phyloP scores from a whole-genome alignment of 2,888 invertebrate species.

The Dicyrtoma fusca region DNA sequence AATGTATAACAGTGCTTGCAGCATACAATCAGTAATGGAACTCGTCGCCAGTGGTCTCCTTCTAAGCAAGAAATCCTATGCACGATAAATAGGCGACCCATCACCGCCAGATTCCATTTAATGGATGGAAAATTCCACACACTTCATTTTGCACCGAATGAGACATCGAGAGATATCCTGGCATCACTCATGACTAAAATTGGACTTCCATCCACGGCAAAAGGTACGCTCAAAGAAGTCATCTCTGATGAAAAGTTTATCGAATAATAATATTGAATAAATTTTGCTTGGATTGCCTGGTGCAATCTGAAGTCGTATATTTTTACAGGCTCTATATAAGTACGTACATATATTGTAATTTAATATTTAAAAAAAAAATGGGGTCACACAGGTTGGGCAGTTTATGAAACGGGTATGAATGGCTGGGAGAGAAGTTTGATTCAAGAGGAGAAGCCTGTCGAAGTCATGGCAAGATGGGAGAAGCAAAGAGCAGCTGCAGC shows the following conservation, averaged over 20 bases:
- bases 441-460: constrained; percentile 85
- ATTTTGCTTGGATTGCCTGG: background rate
- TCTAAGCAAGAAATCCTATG: constrained; percentile 90
- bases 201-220: constrained; percentile 76
- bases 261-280: no score
- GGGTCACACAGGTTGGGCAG: constrained; percentile 73
- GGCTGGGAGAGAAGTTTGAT: constrained; percentile 79
- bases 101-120: constrained; percentile 87
- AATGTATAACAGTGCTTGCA: constrained; percentile 68
- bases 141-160: constrained; percentile 91
- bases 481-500: constrained; percentile 76
- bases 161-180: constrained; percentile 86
- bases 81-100: constrained; percentile 85
- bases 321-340: background rate
- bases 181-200: constrained; percentile 86
- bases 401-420: constrained; percentile 87
- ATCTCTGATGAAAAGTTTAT: background rate
- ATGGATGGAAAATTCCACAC: constrained; percentile 95
- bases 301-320: background rate
- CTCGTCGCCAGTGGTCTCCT: constrained; percentile 83
- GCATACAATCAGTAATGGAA: constrained; percentile 69
- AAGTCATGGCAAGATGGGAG: constrained; percentile 96
- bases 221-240: constrained; percentile 63
- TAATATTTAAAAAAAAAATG: no score
- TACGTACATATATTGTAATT: background rate